Percentiles rank a stretch among this genome's conserved stretches.
Conservation (phyloP, 2,888 invertebrate genomes). For the Caenorhabditis drosophilae region DNA sequence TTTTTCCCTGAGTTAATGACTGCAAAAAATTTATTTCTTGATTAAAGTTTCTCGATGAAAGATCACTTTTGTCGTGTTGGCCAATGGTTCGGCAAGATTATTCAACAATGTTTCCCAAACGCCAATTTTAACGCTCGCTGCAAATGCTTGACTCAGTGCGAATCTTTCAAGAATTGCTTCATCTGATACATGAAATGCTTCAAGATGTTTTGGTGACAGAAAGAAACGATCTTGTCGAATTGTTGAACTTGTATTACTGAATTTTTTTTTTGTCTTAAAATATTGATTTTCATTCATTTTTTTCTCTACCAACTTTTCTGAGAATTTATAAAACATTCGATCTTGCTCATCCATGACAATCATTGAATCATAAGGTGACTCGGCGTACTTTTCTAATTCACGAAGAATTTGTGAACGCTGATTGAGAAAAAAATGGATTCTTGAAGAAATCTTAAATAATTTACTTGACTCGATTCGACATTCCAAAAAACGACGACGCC, state of each 20-base stretch:
- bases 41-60: not conserved
- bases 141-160: slow-evolving; percentile 91
- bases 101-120: slow-evolving; percentile 90
- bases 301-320: too few species aligned
- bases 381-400: slow-evolving; percentile 42
- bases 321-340: slow-evolving; percentile 39
- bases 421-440: slow-evolving; percentile 3
- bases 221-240: slow-evolving; percentile 44
- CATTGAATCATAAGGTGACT: slow-evolving; percentile 35
- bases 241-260: slow-evolving; percentile 15
- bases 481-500: slow-evolving; percentile 66
- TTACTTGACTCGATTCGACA: slow-evolving; percentile 41
- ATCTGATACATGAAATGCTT: slow-evolving; percentile 17
- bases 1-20: slow-evolving; percentile 46
- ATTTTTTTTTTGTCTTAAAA: too few species aligned
- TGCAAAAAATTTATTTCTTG: slow-evolving; percentile 5
- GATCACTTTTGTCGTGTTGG: slow-evolving; percentile 73
- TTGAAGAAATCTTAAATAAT: not conserved
- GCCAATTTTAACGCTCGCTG: slow-evolving; percentile 85
- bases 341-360: slow-evolving; percentile 48
- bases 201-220: slow-evolving; percentile 32
- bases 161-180: slow-evolving; percentile 80
- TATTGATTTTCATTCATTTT: too few species aligned
- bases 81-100: slow-evolving; percentile 82
- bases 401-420: slow-evolving; percentile 47